Conservation (phyloP, 35 echinoderm and acorn worm genomes). For the Heliocidaris tuberculata region DNA sequence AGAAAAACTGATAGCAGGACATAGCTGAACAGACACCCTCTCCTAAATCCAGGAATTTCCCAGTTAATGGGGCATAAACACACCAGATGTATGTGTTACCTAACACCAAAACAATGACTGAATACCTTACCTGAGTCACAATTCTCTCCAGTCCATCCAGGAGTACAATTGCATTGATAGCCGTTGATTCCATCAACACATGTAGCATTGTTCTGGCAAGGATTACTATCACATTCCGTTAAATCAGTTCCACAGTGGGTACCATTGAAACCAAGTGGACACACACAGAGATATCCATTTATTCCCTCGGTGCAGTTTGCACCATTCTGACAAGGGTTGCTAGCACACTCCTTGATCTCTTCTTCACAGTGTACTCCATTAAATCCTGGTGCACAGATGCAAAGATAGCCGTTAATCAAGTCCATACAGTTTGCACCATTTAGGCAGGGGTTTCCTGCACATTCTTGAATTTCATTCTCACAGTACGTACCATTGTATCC, state of each 20-base stretch:
- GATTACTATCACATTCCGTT: slow-evolving; percentile 70
- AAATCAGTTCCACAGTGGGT: slow-evolving; percentile 60
- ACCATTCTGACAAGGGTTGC: slow-evolving; percentile 72
- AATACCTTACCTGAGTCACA: slow-evolving; percentile 35
- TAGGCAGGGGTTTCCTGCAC: slow-evolving; percentile 23
- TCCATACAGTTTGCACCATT: slow-evolving; percentile 48
- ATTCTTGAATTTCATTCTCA: not conserved
- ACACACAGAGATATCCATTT: slow-evolving; percentile 61
- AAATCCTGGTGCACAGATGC: slow-evolving; percentile 26
- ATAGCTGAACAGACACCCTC: no score
- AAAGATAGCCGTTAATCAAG: not conserved
- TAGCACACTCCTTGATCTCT: not conserved
- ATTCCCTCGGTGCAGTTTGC: slow-evolving; percentile 47
- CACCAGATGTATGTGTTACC: no score
- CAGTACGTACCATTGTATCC: slow-evolving; percentile 50
- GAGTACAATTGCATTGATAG: slow-evolving; percentile 64
- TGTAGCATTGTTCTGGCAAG: slow-evolving; percentile 74
- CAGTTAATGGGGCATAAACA: no score
- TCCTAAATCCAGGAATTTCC: no score
- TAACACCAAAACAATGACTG: not conserved
- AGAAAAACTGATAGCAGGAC: not conserved
- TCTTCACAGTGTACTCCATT: slow-evolving; percentile 9
- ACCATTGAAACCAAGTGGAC: slow-evolving; percentile 64
- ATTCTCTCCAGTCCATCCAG: slow-evolving; percentile 49
- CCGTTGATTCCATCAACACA: slow-evolving; percentile 57